Conservation (phyloP, 2,888 invertebrate genomes). For the Andrena camellia region DNA sequence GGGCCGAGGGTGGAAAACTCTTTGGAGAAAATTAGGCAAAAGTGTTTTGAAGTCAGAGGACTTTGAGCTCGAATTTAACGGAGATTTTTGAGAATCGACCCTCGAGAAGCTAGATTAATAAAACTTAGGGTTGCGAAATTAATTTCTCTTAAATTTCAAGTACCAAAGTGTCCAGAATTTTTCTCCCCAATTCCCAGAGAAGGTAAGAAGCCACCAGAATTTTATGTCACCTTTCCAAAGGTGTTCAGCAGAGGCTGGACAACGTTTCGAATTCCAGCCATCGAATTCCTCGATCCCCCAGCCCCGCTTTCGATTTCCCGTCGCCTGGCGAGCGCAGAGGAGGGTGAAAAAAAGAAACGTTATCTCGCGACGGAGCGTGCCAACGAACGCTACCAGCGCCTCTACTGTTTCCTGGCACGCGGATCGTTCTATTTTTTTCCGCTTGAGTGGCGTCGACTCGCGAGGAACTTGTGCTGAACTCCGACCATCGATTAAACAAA, state of each 20-base stretch:
- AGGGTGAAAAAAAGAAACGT: not conserved
- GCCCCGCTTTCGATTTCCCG: not conserved
- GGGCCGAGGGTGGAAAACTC: not conserved
- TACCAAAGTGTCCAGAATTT: no score
- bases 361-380: not conserved
- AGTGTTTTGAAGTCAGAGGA: no score
- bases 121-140: no score
- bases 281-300: not conserved
- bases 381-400: constrained; percentile 3
- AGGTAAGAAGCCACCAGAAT: no score
- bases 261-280: not conserved
- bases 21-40: not conserved
- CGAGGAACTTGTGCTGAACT: constrained; percentile 43
- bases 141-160: no score
- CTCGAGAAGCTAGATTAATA: no score
- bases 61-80: no score
- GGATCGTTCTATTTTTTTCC: constrained; percentile 32
- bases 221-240: no score
- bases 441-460: constrained; percentile 26
- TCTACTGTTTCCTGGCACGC: constrained; percentile 5
- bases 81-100: no score
- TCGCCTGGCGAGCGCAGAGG: not conserved
- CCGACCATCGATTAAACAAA: constrained; percentile 5
- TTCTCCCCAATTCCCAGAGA: no score
- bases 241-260: no score